Evolutionary conservation across 2,113 vertebrate genomes (phyloP), one percentile per base, ranked within the genome.

Genomic region (Phrynosoma platyrhinos): DNA sequence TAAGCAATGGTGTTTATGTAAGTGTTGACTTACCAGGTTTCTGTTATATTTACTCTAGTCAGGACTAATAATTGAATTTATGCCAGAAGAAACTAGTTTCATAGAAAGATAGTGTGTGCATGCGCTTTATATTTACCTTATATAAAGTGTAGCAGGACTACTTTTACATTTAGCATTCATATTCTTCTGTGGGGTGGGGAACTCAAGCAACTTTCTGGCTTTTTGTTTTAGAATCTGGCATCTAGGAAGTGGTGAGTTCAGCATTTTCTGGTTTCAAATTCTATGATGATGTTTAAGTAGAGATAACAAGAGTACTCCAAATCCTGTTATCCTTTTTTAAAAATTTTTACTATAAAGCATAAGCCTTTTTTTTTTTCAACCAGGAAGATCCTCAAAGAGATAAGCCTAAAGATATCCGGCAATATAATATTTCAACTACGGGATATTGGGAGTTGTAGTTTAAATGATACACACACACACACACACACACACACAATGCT

Each of bases 71-170:
- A 62, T 62, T 62, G 58, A 18, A 62, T 62, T 62, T 62, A 62
- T 74, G 52, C 85, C 77, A 81, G 30, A 89, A 40, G 53, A 40
- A 74, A 8, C 53, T 4, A 36, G 25, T 81, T 85, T 85, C 25
- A 76, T 40, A 74, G 36, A 47, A 66, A 81, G 74, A 66, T 3
- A 13, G 58, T 16, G 58, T 62, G 13, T 13, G 3, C 3, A 13
- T 62, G 13, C 10, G 55, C 55, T 58, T 58, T 58, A 58, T 58
- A 58, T 58, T 58, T 62, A 62, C 13, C 58, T 62, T 62, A 62
- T 6, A 47, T 47, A 32, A 40, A 16, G 14, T 88, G 53, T 75
- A 32, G 2, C 20, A 55, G 53, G 58, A 71, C 84, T 88, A 71
- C 12, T 5, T 47, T 78, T 52, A 62, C 27, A 52, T 72, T 69